Evolutionary conservation across 2,113 vertebrate species (phyloP).

Genomic region (Chaetura pelagica): DNA sequence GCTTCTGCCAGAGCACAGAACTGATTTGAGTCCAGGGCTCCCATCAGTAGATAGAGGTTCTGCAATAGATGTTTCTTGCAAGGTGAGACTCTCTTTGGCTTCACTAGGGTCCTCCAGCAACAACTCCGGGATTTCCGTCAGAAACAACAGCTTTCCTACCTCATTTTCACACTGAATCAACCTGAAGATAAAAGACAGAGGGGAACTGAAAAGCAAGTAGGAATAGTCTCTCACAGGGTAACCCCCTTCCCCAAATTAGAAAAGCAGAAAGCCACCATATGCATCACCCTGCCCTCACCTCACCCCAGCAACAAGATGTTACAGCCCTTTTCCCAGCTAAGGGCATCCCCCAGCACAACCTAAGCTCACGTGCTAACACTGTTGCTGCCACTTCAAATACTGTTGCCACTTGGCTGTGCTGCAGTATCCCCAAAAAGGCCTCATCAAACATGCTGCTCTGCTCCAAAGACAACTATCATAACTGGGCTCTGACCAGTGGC

Average conservation of each 20-base stretch:
- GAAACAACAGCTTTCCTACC: conserved; percentile 89
- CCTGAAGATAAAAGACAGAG: conserved; percentile 73
- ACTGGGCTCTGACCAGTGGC: not conserved
- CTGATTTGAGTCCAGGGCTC: conserved; percentile 88
- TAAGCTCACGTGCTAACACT: not conserved
- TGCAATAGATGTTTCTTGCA: conserved; percentile 86
- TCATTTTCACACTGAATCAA: conserved; percentile 90
- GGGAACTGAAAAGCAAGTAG: not conserved
- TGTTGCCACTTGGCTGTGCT: not conserved
- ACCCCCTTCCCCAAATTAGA: not conserved
- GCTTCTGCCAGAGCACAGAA: conserved; percentile 88
- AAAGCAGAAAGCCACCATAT: not conserved
- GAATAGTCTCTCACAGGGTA: not conserved
- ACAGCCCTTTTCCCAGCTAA: not conserved
- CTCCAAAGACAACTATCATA: not conserved
- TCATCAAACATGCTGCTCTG: not conserved
- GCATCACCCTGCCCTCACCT: not conserved
- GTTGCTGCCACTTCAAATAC: not conserved
- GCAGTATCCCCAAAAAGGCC: not conserved
- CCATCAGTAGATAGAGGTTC: conserved; percentile 83
- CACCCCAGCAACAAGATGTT: not conserved
- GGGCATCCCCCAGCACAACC: not conserved
- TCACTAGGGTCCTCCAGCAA: conserved; percentile 90
- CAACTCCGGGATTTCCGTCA: conserved; percentile 92
- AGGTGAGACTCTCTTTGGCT: conserved; percentile 86